Evolutionary conservation across 2,888 invertebrate species (phyloP), one percentile per base, ranked within the genome.

Genomic region (Amorpha juglandis): DNA sequence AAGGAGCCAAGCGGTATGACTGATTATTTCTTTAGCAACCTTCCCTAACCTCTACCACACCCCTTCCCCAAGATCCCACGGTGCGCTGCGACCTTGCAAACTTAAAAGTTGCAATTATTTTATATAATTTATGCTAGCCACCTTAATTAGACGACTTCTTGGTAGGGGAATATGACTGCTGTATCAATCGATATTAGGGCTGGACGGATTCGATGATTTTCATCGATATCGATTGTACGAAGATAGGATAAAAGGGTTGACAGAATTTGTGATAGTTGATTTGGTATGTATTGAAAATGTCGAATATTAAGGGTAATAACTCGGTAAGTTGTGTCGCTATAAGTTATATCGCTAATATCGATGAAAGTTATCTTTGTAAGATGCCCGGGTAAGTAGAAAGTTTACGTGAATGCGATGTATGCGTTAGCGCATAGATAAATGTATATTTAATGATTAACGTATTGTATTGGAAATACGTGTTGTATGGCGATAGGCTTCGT

Each of bases 1-100:
- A 66, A 53, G 53, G 63, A 64, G 47, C 33, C 33, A 47, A 27
- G 52, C 51, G 68, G 47, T 51, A 64, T 42, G 74, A 70, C 69
- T 70, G 70, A 70, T 69, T 70, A 68, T 67, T 67, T 65, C 64
- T 63, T 66, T 47, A 65, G 67, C 53, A 21, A 52, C 66, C 64
- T 42, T 53, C 58, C 8, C 21, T 19, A 33, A 12, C 58, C 19
- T 35, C 55, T 38, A 9, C 35, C 52, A 14, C 19, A 12, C n/a
- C n/a, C n/a, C 0, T 19, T 0, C 58, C 50, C 42, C 58, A 58
- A 58, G 14, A 11, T 19, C 58, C 58, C 12, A 19, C 35, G 55
- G 55, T 55, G 12, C 38, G 42, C 42, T 58, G 42, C 58, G 19
- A 42, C 16, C 27, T 38, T 58, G 42, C 58, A 42, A 42, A 38